Base-by-base conservation (phyloP, 2,888 invertebrate species). In the Cephus spinipes region DNA sequence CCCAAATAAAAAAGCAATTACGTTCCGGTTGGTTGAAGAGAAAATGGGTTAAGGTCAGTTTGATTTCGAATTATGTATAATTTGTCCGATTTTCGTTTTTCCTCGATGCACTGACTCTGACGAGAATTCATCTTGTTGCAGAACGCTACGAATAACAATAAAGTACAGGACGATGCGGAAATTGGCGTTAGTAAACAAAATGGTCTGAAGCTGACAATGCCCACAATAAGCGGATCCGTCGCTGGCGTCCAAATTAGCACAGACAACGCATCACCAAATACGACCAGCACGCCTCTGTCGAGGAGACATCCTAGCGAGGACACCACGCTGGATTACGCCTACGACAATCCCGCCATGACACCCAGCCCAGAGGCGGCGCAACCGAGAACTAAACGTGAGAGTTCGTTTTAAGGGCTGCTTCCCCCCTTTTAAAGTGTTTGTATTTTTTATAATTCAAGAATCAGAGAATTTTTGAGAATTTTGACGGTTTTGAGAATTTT, bases 261-360 rank as follows among this genome's bases (percentile, higher is more conserved):
- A 79, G 94, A 93, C 11, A 93, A 94, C 2, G 93, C 93, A 0
- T 94, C 94, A 0, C 93, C 94, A 11, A 93, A 93, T 77, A 96
- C 96, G 0, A 93, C 95, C 74, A 95, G 95, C 84, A 96, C 96
- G 9, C 94, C 95, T 0, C 92, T 96, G 0, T 95, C 95, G 83
- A 94, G 94, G 80, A 93, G 96, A 79, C 94, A 96, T 85, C 96
- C 96, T 0, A 95, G 96, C 31, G 96, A 96, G 89, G 96, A 96
- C 83, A 94, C 95, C 0, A 95, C 96, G 1, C 92, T 95, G 69
- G 96, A 96, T 85, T 96, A 95, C 85, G 95, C 96, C 0, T 96
- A 96, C 87, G 96, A 96, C 86, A 96, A 96, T 90, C 95, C 95
- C 87, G 96, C 94, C 0, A 94, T 96, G 94, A 95, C 95, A 23